Evolutionary conservation across 2,797 vertebrate genomes (phyloP).

Genomic region (Dryobates pubescens): DNA sequence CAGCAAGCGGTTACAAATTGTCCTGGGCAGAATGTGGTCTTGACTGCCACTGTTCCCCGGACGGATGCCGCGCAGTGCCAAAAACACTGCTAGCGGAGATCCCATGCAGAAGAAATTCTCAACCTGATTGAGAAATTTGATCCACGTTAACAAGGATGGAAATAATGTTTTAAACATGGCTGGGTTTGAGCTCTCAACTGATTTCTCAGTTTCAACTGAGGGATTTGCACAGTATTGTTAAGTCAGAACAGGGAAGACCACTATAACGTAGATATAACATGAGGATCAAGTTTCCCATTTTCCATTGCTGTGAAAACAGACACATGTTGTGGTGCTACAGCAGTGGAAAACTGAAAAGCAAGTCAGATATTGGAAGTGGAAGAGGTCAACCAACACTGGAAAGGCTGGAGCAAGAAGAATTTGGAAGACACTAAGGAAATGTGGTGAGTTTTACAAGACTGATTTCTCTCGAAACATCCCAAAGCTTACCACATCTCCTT

Average conservation of each 20-base stretch:
- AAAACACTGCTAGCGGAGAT: conserved; percentile 94
- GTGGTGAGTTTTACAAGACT: not conserved
- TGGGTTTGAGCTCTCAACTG: not conserved
- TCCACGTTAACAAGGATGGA: not conserved
- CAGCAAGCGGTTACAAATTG: conserved; percentile 91
- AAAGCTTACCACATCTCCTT: not conserved
- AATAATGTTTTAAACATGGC: not conserved
- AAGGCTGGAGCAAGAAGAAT: not conserved
- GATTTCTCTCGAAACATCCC: not conserved
- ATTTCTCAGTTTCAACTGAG: not conserved
- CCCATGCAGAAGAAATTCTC: conserved; percentile 99
- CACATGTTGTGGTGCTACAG: not conserved
- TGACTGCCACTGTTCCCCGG: conserved; percentile 91
- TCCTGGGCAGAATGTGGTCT: conserved; percentile 94
- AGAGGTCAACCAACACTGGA: not conserved
- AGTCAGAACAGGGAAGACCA: not conserved
- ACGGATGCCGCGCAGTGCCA: conserved; percentile 94
- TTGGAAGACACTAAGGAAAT: not conserved
- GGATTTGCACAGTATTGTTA: accelerated
- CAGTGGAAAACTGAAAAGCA: not conserved
- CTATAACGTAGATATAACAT: accelerated
- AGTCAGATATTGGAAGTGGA: not conserved
- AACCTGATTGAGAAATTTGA: conserved; percentile 83
- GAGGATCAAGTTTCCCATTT: not conserved
- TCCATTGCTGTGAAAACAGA: not conserved